Evolutionary conservation across 1,140 invertebrate species (phyloP).

Genomic region (Stegodyphus dumicola): DNA sequence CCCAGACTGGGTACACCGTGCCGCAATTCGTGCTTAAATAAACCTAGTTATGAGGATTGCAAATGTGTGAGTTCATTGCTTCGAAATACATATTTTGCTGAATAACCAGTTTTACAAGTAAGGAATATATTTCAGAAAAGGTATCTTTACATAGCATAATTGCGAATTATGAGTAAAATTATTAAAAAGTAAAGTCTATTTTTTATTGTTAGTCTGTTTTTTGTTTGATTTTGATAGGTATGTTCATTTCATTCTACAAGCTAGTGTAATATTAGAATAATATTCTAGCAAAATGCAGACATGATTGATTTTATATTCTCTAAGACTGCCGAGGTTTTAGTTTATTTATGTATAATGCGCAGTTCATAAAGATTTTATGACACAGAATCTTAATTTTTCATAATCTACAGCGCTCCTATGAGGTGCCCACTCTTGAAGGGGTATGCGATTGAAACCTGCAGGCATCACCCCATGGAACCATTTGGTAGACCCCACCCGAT

Average conservation of each 20-base stretch:
- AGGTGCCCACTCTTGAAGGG: constrained; percentile 34
- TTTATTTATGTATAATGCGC: background rate
- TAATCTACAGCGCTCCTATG: constrained; percentile 22
- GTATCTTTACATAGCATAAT: no score
- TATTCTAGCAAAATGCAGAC: background rate
- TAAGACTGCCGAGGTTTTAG: background rate
- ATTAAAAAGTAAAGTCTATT: no score
- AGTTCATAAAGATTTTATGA: background rate
- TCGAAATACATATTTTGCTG: background rate
- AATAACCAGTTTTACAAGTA: background rate
- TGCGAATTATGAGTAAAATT: no score
- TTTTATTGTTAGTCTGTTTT: no score
- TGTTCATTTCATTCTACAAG: no score
- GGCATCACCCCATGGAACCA: constrained; percentile 69
- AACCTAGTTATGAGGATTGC: no score
- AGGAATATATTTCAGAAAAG: background rate
- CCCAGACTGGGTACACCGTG: no score
- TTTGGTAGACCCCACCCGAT: constrained; percentile 81
- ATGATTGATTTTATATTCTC: background rate
- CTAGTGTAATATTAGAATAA: no score
- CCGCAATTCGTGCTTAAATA: no score
- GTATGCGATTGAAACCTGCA: constrained; percentile 23
- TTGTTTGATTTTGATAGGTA: no score
- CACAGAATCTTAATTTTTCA: background rate
- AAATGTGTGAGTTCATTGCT: background rate